phyloP scores from a whole-genome alignment of 2,888 invertebrate genomes.

The Lissocephala sabroskyi region DNA sequence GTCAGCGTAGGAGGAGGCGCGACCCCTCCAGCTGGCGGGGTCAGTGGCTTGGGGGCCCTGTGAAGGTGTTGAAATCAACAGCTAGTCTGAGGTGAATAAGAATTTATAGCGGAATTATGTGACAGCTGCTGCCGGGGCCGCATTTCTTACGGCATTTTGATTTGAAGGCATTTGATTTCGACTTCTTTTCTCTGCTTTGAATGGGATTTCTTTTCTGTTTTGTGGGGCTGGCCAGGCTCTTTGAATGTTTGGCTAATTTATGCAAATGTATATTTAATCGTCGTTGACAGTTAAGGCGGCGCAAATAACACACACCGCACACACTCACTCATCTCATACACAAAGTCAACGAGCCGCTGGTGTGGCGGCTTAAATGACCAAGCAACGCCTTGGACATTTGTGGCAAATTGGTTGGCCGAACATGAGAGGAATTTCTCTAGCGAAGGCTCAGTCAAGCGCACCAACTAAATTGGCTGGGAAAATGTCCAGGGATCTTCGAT shows the following conservation, averaged over 20 bases:
- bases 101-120: conserved; percentile 67
- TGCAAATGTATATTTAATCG: conserved; percentile 67
- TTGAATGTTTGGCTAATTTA: conserved; percentile 53
- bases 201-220: too few species aligned
- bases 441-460: too few species aligned
- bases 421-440: too few species aligned
- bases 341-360: too few species aligned
- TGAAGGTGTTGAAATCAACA: conserved; percentile 67
- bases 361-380: too few species aligned
- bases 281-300: conserved; percentile 64
- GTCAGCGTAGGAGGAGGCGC: conserved; percentile 47
- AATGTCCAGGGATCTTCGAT: too few species aligned
- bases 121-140: conserved; percentile 54
- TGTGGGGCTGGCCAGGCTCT: background rate
- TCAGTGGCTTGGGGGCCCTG: conserved; percentile 29
- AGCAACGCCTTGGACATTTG: too few species aligned
- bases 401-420: too few species aligned
- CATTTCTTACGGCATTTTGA: conserved; percentile 44
- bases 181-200: conserved; percentile 46
- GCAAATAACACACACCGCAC: conserved; percentile 7
- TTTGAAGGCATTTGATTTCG: conserved; percentile 40
- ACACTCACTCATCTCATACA: too few species aligned
- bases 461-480: too few species aligned
- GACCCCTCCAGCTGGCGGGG: conserved; percentile 16
- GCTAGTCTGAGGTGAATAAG: conserved; percentile 60